Percentiles rank a stretch among this genome's conserved stretches.
Conservation (phyloP, 2,888 invertebrate species). For the Catocala fraxini region DNA sequence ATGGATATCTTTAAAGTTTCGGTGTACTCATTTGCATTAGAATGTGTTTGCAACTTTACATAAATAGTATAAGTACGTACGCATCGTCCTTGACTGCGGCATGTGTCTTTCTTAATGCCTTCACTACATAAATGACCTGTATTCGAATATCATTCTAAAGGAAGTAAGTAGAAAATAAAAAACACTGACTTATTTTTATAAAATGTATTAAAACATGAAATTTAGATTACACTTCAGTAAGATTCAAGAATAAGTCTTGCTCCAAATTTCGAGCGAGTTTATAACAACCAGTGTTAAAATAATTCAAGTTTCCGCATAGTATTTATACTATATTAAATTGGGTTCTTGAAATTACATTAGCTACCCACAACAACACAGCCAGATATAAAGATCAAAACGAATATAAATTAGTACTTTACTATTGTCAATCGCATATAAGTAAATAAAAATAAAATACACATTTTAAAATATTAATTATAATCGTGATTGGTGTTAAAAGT, state of each 20-base stretch:
- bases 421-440: constrained; percentile 28
- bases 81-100: no score
- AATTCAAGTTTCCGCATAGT: constrained; percentile 27
- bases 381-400: constrained; percentile 44
- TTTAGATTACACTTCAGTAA: constrained; percentile 69
- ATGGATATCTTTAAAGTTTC: no score
- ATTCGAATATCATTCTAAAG: neutral
- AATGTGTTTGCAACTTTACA: no score
- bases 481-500: no score
- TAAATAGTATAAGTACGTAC: no score
- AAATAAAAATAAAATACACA: constrained; percentile 25
- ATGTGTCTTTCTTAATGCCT: no score
- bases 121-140: no score
- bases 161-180: constrained; percentile 5
- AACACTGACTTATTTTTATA: constrained; percentile 63
- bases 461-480: neutral
- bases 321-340: constrained; percentile 14
- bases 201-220: constrained; percentile 86
- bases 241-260: constrained; percentile 57
- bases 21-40: no score
- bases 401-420: constrained; percentile 32
- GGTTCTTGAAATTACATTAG: constrained; percentile 29
- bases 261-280: constrained; percentile 57
- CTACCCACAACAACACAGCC: constrained; percentile 48
- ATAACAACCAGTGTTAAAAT: constrained; percentile 35